Evolutionary conservation across 2,113 vertebrate genomes (phyloP).

Genomic region (Thamnaconus septentrionalis): DNA sequence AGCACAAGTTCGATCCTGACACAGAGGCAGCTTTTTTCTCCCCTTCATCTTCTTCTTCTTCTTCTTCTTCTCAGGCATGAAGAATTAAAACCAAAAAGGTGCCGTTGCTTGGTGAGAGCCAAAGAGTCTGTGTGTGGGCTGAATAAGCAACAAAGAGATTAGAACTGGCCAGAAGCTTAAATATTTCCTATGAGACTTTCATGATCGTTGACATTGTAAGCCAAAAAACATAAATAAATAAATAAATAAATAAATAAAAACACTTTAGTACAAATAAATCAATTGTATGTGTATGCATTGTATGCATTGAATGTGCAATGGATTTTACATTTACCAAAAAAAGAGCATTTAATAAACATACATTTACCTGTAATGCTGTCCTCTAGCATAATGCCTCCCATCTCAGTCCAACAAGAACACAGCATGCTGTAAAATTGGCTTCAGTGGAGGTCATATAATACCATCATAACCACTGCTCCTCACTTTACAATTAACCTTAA

Average conservation of each 20-base stretch:
- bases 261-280: neutral
- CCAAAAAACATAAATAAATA: neutral
- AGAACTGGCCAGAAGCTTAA: conserved; percentile 4
- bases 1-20: neutral
- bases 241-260: neutral
- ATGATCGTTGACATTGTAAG: neutral
- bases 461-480: neutral
- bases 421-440: too few relatives aligned
- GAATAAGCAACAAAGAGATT: conserved; percentile 6
- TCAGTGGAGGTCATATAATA: neutral
- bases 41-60: too few relatives aligned
- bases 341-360: too few relatives aligned
- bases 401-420: too few relatives aligned
- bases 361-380: too few relatives aligned
- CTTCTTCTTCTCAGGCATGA: too few relatives aligned
- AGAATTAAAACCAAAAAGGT: too few relatives aligned
- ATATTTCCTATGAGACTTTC: neutral
- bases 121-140: conserved; percentile 20
- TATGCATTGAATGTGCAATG: too few relatives aligned
- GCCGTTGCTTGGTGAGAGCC: neutral
- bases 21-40: too few relatives aligned
- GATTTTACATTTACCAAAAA: too few relatives aligned
- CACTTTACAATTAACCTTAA: neutral
- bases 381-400: too few relatives aligned
- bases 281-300: too few relatives aligned